Evolutionary conservation across 2,888 invertebrate genomes (phyloP), one percentile per base, ranked within the genome.

Genomic region (Pristionchus maxplancki): DNA sequence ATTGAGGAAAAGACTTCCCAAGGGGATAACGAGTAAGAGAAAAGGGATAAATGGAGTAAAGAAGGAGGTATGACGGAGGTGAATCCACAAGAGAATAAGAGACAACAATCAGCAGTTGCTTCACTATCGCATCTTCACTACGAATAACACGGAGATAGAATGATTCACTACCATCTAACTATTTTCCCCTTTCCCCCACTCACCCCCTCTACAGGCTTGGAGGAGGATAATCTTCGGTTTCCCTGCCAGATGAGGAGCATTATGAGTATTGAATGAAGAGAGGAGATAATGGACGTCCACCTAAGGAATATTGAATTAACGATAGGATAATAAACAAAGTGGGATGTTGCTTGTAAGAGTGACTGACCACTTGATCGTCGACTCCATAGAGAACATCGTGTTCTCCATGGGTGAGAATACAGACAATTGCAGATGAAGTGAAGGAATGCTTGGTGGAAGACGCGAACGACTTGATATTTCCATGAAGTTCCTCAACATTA

Each of bases 151-250:
- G 5, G 71, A 34, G 20, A 37, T 71, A 24, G 71, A 9, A 11
- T 78, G n/a, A 44, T 48, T 44, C 44, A 44, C 44, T 28, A n/a
- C 44, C 44, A n/a, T 9, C 44, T 31, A 13, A 40, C n/a, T 48
- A 9, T 17, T 44, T 17, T 48, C 44, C 44, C 78, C 15, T 40
- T 44, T 44, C 78, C 40, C 34, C 37, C 20, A 90, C 85, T 88
- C n/a, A 93, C 94, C 92, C 89, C 95, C 95, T 89, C 95, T 91
- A 89, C 95, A 95, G 9, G 95, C 95, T 89, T 95, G 95, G 1
- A 95, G 87, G 83, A 95, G 92, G 64, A 94, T 91, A 31, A 95
- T 87, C 87, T 95, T 95, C 11, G 95, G 95, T 89, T 95, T 95
- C 48, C 93, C 93, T 5, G 90, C 90, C 84, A 95, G 89, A 82